Conservation (phyloP, 1,140 invertebrate genomes). For the Psix sp. region DNA sequence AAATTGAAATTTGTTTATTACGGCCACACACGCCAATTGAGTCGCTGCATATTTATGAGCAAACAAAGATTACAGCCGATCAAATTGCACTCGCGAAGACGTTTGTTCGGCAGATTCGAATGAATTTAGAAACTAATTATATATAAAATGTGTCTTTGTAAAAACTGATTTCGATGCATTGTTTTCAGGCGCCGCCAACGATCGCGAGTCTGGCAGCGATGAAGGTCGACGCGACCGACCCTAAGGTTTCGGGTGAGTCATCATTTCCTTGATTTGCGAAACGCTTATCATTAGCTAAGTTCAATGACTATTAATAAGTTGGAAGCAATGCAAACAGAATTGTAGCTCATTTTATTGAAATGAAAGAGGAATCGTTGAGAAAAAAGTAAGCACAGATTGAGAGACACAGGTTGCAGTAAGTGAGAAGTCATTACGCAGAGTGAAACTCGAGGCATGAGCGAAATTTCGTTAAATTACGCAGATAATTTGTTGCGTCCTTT, state of each 20-base stretch:
- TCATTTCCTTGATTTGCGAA: constrained; percentile 67
- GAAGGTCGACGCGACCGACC: constrained; percentile 74
- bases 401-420: too few relatives aligned
- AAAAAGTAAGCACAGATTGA: too few relatives aligned
- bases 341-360: constrained; percentile 49
- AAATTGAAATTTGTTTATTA: constrained; percentile 52
- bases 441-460: constrained; percentile 1
- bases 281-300: constrained; percentile 31
- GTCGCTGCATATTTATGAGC: constrained; percentile 54
- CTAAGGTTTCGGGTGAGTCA: constrained; percentile 77
- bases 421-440: constrained; percentile 1
- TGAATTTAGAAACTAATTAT: too few relatives aligned
- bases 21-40: constrained; percentile 20
- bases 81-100: constrained; percentile 22
- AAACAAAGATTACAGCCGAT: constrained; percentile 44
- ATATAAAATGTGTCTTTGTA: too few relatives aligned
- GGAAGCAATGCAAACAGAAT: constrained; percentile 21
- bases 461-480: constrained; percentile 27
- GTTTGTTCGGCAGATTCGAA: too few relatives aligned
- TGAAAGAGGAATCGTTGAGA: too few relatives aligned
- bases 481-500: constrained; percentile 7
- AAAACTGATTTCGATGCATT: constrained; percentile 56
- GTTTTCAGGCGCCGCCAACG: constrained; percentile 73
- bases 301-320: constrained; percentile 38
- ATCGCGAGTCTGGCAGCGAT: constrained; percentile 75